phyloP scores from a whole-genome alignment of 2,797 vertebrate species.

The Luscinia luscinia region DNA sequence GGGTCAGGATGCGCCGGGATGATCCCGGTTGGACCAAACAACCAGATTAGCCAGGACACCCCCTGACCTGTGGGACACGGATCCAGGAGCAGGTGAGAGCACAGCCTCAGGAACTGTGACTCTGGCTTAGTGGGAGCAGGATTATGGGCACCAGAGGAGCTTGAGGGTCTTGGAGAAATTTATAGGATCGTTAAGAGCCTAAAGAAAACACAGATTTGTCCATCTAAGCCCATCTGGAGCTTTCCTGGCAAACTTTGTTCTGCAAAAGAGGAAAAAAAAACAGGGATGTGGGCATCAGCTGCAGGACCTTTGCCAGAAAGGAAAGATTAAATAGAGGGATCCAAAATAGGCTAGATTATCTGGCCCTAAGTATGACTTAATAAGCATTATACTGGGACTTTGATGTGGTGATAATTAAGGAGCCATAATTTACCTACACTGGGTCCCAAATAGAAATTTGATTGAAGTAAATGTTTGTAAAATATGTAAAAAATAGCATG shows the following conservation, averaged over 20 bases:
- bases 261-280: not conserved
- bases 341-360: conserved; percentile 74
- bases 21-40: conserved; percentile 52
- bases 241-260: not conserved
- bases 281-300: not conserved
- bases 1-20: not conserved
- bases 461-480: not conserved
- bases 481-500: not conserved
- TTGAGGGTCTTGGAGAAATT: not conserved
- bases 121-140: not conserved
- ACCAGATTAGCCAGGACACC: conserved; percentile 47
- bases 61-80: conserved; percentile 18
- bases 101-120: not conserved
- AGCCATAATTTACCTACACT: conserved; percentile 27
- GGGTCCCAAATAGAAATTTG: not conserved
- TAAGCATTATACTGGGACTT: conserved; percentile 47
- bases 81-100: conserved; percentile 28
- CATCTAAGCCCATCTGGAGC: not conserved
- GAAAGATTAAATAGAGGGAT: conserved; percentile 63
- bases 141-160: not conserved
- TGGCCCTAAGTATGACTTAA: conserved; percentile 58
- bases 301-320: conserved; percentile 57
- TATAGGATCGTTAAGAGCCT: accelerated
- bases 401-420: conserved; percentile 47
- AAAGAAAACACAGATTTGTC: accelerated